phyloP scores from a whole-genome alignment of 2,797 vertebrate genomes.

The Chelidonichthys spinosus region DNA sequence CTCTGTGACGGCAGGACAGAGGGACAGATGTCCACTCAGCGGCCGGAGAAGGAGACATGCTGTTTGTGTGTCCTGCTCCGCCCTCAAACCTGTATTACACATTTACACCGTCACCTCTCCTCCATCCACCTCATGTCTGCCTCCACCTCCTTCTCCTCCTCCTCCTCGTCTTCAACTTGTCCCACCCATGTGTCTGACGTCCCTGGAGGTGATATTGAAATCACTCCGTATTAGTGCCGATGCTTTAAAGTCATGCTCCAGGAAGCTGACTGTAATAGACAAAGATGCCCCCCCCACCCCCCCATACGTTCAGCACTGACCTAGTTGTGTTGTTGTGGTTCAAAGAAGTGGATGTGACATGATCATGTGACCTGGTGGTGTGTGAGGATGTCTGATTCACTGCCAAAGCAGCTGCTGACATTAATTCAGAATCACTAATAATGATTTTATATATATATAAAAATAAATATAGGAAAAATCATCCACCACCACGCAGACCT shows the following conservation, averaged over 20 bases:
- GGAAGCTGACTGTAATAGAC: constrained; percentile 26
- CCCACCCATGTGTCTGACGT: background rate
- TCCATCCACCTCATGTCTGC: background rate
- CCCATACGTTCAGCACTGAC: constrained; percentile 21
- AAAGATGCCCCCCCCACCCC: background rate
- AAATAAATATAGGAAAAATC: no score
- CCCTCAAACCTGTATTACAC: background rate
- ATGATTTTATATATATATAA: no score
- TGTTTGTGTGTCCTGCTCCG: constrained; percentile 30
- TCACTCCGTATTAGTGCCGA: constrained; percentile 10
- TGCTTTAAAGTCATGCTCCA: background rate
- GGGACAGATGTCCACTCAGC: constrained; percentile 76
- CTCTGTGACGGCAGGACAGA: constrained; percentile 47
- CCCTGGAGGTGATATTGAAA: constrained; percentile 7
- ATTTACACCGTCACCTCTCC: no score
- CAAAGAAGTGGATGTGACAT: constrained; percentile 8
- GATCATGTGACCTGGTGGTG: constrained; percentile 8
- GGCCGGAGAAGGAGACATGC: constrained; percentile 50
- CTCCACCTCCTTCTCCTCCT: background rate
- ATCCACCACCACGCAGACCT: no score
- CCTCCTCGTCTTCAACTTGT: background rate
- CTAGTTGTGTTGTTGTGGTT: constrained; percentile 12
- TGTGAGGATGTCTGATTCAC: background rate
- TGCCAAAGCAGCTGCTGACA: background rate
- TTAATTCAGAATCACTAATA: background rate